These are phyloP conservation scores for Psilopsiagon aurifrons DNA, from an alignment of 2,113 vertebrate genomes.

Conservation along the genomic window DNA sequence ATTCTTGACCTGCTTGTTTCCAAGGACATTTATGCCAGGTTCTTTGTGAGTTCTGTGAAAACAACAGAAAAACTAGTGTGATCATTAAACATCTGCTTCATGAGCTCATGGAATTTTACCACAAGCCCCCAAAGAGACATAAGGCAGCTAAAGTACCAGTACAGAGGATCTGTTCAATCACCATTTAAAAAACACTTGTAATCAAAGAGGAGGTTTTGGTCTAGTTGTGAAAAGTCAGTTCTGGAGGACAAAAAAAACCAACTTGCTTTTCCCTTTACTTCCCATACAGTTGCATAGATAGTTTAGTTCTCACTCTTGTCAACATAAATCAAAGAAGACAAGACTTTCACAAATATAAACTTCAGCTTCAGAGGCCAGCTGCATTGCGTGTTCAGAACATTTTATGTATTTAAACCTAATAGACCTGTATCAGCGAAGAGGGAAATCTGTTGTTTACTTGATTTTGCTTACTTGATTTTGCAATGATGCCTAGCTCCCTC, in stretches of 20 bases:
- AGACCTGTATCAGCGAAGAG: not conserved
- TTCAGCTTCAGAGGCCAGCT: not conserved
- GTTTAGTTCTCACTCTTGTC: not conserved
- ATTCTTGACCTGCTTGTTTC: not conserved
- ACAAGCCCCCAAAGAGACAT: not conserved
- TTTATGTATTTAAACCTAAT: not conserved
- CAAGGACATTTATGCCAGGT: not conserved
- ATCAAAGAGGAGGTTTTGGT: not conserved
- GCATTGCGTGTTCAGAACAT: not conserved
- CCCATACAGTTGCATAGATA: not conserved
- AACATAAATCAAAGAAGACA: not conserved
- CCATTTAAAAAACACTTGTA: not conserved
- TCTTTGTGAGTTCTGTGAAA: slow-evolving; percentile 2
- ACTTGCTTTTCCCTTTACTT: not conserved
- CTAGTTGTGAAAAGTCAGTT: not conserved
- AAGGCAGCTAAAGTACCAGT: not conserved
- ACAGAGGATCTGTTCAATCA: not conserved
- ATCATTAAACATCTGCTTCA: slow-evolving; percentile 18
- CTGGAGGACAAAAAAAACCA: not conserved
- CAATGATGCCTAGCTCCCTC: not conserved
- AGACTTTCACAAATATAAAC: not conserved
- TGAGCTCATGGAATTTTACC: not conserved
- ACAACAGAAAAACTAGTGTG: not conserved
- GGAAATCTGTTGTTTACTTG: not conserved
- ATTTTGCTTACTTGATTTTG: not conserved